These are phyloP conservation scores for Sminthurides bifidus DNA, from an alignment of 1,140 invertebrate species.

Conservation along the genomic window DNA sequence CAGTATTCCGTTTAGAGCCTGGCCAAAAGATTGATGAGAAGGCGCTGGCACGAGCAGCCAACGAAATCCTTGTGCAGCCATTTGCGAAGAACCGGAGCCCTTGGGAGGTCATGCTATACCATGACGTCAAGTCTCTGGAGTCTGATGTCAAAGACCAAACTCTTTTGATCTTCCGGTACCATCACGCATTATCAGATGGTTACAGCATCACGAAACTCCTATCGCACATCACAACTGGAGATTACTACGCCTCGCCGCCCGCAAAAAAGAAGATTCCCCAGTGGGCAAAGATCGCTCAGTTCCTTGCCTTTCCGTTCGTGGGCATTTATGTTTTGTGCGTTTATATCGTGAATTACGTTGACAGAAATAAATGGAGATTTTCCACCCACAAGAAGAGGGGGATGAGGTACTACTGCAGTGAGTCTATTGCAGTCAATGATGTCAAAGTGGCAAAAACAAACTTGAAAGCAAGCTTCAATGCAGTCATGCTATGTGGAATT, in stretches of 20 bases:
- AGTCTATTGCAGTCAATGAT: background rate
- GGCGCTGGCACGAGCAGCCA: background rate
- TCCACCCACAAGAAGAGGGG: background rate
- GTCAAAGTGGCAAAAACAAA: background rate
- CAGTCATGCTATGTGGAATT: background rate
- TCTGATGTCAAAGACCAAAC: background rate
- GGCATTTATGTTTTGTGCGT: background rate
- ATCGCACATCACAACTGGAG: background rate
- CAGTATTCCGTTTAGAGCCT: background rate
- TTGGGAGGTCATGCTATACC: conserved; percentile 2
- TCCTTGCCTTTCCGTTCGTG: background rate
- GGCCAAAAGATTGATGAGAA: background rate
- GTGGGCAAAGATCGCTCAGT: background rate
- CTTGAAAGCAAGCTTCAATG: background rate
- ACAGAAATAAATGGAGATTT: background rate
- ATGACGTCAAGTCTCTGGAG: background rate
- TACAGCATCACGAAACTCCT: conserved; percentile 3
- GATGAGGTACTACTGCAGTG: conserved; percentile 1
- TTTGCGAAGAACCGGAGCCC: background rate
- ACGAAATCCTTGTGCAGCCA: background rate
- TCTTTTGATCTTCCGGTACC: conserved; percentile 1
- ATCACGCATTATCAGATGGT: background rate
- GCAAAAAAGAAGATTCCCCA: background rate
- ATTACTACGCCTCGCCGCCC: background rate
- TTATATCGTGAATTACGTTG: background rate